These are phyloP conservation scores for Macropodus opercularis DNA, from an alignment of 2,797 vertebrate genomes.

Conservation along the genomic window DNA sequence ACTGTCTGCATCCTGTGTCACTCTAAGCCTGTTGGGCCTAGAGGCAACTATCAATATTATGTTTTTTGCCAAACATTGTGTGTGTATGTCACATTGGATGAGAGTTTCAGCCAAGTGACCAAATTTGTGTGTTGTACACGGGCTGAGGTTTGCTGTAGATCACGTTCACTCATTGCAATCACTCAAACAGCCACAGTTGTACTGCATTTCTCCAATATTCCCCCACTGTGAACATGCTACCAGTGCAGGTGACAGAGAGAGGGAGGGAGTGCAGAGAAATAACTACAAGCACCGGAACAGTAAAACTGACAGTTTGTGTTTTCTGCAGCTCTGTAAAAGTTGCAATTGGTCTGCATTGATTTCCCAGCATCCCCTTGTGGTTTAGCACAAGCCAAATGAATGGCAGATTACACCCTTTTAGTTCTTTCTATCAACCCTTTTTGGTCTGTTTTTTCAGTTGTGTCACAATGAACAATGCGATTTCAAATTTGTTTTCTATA, in stretches of 20 bases:
- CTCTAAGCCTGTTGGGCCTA: slow-evolving; percentile 19
- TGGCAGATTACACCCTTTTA: slow-evolving; percentile 64
- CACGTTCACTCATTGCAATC: slow-evolving; percentile 41
- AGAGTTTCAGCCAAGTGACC: slow-evolving; percentile 3
- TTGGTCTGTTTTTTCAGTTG: slow-evolving; percentile 34
- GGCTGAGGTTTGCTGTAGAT: background rate
- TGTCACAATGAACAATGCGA: slow-evolving; percentile 14
- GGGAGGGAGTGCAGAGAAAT: slow-evolving; percentile 28
- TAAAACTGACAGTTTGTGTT: slow-evolving; percentile 48
- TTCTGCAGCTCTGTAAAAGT: slow-evolving; percentile 69
- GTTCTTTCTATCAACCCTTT: slow-evolving; percentile 27
- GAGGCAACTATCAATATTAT: slow-evolving; percentile 28
- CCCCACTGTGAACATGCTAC: slow-evolving; percentile 24
- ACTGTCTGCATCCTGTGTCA: slow-evolving; percentile 23
- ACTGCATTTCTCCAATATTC: slow-evolving; percentile 49
- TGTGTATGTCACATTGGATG: slow-evolving; percentile 31
- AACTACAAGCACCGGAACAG: slow-evolving; percentile 36
- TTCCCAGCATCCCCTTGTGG: slow-evolving; percentile 68
- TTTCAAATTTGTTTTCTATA: slow-evolving; percentile 3
- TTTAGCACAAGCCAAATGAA: slow-evolving; percentile 70
- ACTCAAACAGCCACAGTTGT: slow-evolving; percentile 49
- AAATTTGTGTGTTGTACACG: slow-evolving; percentile 5
- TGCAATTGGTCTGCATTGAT: slow-evolving; percentile 76
- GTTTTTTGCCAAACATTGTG: slow-evolving; percentile 24
- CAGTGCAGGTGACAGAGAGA: slow-evolving; percentile 19